These are phyloP conservation scores for Hirtodrosophila cameraria DNA, from an alignment of 2,888 invertebrate species.

Conservation along the genomic window DNA sequence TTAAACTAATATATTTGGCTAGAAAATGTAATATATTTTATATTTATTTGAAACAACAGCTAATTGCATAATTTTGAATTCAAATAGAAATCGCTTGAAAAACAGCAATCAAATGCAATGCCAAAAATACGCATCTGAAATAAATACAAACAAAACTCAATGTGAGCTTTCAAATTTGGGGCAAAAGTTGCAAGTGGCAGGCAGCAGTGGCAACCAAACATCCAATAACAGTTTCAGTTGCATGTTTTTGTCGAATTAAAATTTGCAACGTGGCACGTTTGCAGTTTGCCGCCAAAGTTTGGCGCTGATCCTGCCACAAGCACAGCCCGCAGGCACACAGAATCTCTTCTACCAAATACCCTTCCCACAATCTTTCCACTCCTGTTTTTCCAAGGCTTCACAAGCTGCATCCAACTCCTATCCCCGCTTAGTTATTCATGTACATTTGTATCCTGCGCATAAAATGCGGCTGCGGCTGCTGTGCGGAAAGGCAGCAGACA, in stretches of 20 bases:
- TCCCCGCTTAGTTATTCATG: slow-evolving; percentile 73
- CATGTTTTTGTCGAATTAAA: slow-evolving; percentile 78
- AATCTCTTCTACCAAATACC: neutral
- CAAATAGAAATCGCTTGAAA: neutral
- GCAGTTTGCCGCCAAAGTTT: slow-evolving; percentile 61
- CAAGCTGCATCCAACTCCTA: slow-evolving; percentile 18
- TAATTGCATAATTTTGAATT: slow-evolving; percentile 1
- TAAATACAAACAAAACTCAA: neutral
- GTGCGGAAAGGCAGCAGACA: slow-evolving; percentile 80
- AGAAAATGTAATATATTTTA: too few species aligned
- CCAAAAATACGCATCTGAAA: neutral
- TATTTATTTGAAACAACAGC: neutral
- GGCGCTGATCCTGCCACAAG: slow-evolving; percentile 62
- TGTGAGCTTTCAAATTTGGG: slow-evolving; percentile 35
- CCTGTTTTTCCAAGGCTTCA: slow-evolving; percentile 2
- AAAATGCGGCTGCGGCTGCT: slow-evolving; percentile 79
- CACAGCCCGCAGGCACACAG: slow-evolving; percentile 36
- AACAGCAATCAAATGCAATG: neutral
- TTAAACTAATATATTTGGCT: too few species aligned
- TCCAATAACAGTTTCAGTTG: slow-evolving; percentile 78
- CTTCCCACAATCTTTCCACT: neutral
- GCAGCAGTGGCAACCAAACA: slow-evolving; percentile 40
- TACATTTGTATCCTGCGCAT: slow-evolving; percentile 80
- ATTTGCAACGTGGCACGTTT: slow-evolving; percentile 74
- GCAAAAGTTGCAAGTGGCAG: slow-evolving; percentile 48